Percentiles rank a stretch among this genome's conserved stretches.
These are phyloP conservation scores for Meliscaeva auricollis DNA, from an alignment of 2,888 invertebrate species.

Conservation along the genomic window DNA sequence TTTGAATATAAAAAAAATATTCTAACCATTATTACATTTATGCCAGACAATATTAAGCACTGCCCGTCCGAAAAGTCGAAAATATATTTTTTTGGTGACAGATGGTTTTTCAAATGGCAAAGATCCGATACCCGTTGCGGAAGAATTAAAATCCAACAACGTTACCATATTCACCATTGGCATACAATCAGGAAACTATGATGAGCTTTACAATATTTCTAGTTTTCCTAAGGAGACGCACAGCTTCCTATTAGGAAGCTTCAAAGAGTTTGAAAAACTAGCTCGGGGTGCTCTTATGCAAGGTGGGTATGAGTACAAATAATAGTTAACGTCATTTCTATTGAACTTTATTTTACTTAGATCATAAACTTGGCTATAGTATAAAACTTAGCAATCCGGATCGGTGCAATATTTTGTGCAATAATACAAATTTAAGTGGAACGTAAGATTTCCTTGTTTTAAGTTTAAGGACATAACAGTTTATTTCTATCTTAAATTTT, in stretches of 20 bases:
- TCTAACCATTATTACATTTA: slow-evolving; percentile 32
- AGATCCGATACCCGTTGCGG: slow-evolving; percentile 87
- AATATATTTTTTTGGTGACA: slow-evolving; percentile 88
- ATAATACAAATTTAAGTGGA: slow-evolving; percentile 60
- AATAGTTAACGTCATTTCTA: not conserved
- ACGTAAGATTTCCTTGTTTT: slow-evolving; percentile 32
- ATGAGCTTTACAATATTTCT: slow-evolving; percentile 87
- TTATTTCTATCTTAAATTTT: not conserved
- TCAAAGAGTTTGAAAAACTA: slow-evolving; percentile 88
- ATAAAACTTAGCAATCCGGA: slow-evolving; percentile 84
- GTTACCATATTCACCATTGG: slow-evolving; percentile 86
- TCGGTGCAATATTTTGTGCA: slow-evolving; percentile 86
- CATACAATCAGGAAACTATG: slow-evolving; percentile 88
- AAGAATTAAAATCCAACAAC: slow-evolving; percentile 85
- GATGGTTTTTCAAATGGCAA: slow-evolving; percentile 90
- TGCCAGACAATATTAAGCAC: slow-evolving; percentile 84
- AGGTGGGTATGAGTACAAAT: slow-evolving; percentile 84
- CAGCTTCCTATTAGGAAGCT: slow-evolving; percentile 88
- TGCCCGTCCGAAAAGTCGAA: slow-evolving; percentile 84
- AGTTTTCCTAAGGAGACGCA: slow-evolving; percentile 87
- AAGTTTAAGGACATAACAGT: not conserved
- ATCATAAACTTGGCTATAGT: slow-evolving; percentile 87
- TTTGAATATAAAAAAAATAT: not conserved
- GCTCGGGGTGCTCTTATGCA: slow-evolving; percentile 88
- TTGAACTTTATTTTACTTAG: slow-evolving; percentile 80